These are phyloP conservation scores for Lepus oiostolus DNA, from an alignment of 2,797 vertebrate species.

Conservation along the genomic window DNA sequence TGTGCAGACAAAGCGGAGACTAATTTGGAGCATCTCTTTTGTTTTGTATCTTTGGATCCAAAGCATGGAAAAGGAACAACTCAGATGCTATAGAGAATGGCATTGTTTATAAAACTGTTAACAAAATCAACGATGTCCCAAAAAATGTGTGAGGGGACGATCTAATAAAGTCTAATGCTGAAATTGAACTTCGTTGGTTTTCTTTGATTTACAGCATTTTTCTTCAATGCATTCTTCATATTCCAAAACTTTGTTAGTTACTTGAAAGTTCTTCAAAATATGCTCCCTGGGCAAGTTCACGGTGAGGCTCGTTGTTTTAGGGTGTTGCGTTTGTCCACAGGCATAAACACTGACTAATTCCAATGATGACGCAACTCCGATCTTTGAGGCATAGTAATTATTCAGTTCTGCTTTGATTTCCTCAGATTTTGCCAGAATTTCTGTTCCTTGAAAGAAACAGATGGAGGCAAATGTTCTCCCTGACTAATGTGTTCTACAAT, in stretches of 20 bases:
- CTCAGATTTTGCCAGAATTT: neutral
- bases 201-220: neutral
- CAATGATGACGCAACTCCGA: neutral
- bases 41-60: neutral
- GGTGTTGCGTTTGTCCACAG: neutral
- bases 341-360: neutral
- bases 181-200: neutral
- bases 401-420: neutral
- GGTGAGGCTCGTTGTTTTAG: neutral
- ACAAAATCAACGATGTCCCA: neutral
- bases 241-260: neutral
- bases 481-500: neutral
- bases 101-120: neutral
- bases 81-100: neutral
- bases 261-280: neutral
- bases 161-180: neutral
- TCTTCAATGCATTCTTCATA: neutral
- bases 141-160: neutral
- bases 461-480: neutral
- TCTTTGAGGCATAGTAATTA: neutral
- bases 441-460: neutral
- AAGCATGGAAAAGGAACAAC: neutral
- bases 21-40: neutral
- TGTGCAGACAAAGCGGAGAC: neutral
- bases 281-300: neutral